These are phyloP conservation scores for Corythornis vintsioides DNA, from an alignment of 2,113 vertebrate genomes.

Conservation along the genomic window DNA sequence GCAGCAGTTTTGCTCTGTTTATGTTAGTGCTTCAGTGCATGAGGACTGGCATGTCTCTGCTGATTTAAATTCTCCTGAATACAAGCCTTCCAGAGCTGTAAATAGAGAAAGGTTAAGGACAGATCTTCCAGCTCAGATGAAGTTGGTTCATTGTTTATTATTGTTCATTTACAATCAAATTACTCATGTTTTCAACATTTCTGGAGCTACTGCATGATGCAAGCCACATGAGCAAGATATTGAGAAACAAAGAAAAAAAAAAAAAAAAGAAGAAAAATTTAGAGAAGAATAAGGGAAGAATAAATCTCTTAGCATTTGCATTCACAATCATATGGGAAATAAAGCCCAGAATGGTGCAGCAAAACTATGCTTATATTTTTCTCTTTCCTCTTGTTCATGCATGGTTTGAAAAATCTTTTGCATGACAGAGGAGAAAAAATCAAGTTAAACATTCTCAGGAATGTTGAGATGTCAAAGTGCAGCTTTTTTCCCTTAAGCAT, in stretches of 20 bases:
- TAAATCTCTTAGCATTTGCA: conserved; percentile 1
- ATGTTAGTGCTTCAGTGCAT: not conserved
- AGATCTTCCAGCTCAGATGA: conserved; percentile 40
- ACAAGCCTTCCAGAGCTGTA: not conserved
- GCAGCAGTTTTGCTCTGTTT: conserved; percentile 61
- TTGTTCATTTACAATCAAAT: conserved; percentile 36
- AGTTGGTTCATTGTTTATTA: conserved; percentile 32
- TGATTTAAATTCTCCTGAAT: conserved; percentile 56
- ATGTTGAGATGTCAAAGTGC: conserved; percentile 69
- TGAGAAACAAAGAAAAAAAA: conserved; percentile 35
- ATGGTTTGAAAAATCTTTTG: conserved; percentile 36
- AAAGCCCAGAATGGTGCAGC: not conserved
- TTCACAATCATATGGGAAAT: conserved; percentile 2
- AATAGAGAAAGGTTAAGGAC: conserved; percentile 54
- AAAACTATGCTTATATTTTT: not conserved
- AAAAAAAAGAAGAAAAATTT: conserved; percentile 15
- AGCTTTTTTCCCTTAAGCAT: conserved; percentile 69
- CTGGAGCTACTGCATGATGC: not conserved
- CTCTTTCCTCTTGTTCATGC: not conserved
- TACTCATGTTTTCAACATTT: conserved; percentile 12
- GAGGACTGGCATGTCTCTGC: not conserved
- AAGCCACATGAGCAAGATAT: conserved; percentile 23
- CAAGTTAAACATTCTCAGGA: conserved; percentile 52
- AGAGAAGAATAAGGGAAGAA: not conserved
- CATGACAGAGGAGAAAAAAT: conserved; percentile 9